phyloP scores from a whole-genome alignment of 2,797 vertebrate species.

The Syngnathus acus region DNA sequence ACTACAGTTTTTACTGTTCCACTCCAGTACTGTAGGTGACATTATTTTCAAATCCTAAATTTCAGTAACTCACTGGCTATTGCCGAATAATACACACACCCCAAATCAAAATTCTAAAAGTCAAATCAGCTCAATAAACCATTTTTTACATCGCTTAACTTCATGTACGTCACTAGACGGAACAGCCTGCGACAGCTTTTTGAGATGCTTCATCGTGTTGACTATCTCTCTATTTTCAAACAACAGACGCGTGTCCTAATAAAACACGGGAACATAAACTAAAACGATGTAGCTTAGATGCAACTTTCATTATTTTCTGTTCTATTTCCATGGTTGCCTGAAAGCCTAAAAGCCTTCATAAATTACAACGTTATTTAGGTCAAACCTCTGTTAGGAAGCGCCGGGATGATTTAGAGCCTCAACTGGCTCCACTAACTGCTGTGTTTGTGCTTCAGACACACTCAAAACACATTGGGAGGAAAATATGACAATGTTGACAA shows the following conservation, averaged over 20 bases:
- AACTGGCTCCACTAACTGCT: conserved; percentile 22
- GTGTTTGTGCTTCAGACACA: conserved; percentile 17
- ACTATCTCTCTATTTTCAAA: conserved; percentile 56
- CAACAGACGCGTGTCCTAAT: conserved; percentile 48
- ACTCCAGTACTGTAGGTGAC: background rate
- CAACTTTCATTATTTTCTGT: conserved; percentile 62
- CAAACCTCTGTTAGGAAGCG: conserved; percentile 64
- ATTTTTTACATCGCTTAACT: no score
- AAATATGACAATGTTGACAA: conserved; percentile 11
- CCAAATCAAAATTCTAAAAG: no score
- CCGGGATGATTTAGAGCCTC: conserved; percentile 55
- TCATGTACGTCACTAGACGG: no score
- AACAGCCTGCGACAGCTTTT: no score
- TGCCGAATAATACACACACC: no score
- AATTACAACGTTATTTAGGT: conserved; percentile 68
- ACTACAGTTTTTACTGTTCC: background rate
- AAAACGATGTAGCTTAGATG: conserved; percentile 50
- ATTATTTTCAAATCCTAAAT: background rate
- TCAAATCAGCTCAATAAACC: no score
- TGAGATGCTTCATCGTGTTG: conserved; percentile 33
- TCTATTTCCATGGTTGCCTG: conserved; percentile 57
- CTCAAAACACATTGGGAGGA: conserved; percentile 3
- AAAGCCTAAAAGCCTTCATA: conserved; percentile 69
- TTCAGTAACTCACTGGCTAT: no score
- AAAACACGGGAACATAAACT: conserved; percentile 61